These are phyloP conservation scores for Cephus spinipes DNA, from an alignment of 2,888 invertebrate species.

Conservation along the genomic window DNA sequence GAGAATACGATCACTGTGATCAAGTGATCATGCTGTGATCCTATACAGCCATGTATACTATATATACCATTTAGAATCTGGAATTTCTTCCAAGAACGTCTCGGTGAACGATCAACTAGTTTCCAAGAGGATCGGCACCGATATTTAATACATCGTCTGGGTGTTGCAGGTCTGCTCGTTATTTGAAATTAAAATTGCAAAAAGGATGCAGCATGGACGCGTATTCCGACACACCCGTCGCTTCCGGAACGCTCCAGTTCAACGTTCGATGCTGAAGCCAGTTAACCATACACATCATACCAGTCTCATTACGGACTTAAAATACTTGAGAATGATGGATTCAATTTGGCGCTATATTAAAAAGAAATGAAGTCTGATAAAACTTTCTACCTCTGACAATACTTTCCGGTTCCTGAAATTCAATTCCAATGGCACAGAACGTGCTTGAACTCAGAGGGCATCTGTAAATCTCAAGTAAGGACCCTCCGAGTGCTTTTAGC, in stretches of 20 bases:
- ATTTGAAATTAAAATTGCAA: not conserved
- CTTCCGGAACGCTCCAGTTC: slow-evolving; percentile 2
- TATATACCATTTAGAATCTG: not conserved
- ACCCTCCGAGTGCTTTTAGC: not conserved
- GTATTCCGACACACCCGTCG: not conserved
- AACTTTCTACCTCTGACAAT: not conserved
- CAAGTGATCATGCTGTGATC: not conserved
- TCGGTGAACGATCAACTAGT: not conserved
- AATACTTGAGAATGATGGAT: not conserved
- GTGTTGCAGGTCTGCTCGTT: not conserved
- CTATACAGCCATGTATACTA: not conserved
- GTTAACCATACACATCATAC: not conserved
- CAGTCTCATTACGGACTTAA: not conserved
- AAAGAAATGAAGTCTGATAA: not conserved
- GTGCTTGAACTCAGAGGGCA: not conserved
- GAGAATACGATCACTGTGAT: not conserved
- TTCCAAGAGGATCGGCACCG: not conserved
- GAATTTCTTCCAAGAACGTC: not conserved
- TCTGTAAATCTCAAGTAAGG: not conserved
- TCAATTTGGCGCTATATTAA: not conserved
- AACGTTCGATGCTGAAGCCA: not conserved
- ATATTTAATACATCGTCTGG: not conserved
- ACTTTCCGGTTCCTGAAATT: not conserved
- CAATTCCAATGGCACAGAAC: not conserved
- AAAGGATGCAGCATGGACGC: not conserved